Evolutionary conservation across 2,888 invertebrate genomes (phyloP).

Genomic region (Blomia tropicalis): DNA sequence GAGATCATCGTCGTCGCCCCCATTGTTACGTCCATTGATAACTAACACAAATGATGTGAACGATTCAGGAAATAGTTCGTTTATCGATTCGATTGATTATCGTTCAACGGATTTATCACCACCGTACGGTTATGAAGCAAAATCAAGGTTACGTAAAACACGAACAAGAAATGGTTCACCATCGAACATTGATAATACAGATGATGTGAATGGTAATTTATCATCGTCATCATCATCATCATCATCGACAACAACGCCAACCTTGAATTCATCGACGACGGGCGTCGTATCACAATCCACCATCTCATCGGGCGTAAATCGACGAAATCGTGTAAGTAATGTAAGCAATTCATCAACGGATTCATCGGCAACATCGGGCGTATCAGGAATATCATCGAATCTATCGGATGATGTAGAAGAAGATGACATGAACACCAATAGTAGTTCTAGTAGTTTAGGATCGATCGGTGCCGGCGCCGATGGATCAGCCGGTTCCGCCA

Average conservation of each 20-base stretch:
- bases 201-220: not conserved
- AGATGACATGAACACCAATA: not conserved
- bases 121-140: not conserved
- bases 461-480: conserved; percentile 21
- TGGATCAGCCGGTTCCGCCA: conserved; percentile 3
- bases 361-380: conserved; percentile 24
- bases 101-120: not conserved
- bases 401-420: not conserved
- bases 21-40: too few relatives aligned
- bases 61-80: conserved; percentile 35
- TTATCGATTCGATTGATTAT: conserved; percentile 1
- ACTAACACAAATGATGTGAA: conserved; percentile 49
- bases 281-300: not conserved
- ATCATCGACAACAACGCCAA: not conserved
- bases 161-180: not conserved
- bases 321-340: conserved; percentile 25
- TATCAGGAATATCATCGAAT: not conserved
- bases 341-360: conserved; percentile 25
- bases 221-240: not conserved
- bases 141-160: not conserved
- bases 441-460: conserved; percentile 6
- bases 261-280: too few relatives aligned
- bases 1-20: not conserved
- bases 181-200: not conserved
- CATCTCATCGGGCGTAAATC: conserved; percentile 2